Conservation (phyloP, 2,888 invertebrate species). For the Drosophila nigricruria region DNA sequence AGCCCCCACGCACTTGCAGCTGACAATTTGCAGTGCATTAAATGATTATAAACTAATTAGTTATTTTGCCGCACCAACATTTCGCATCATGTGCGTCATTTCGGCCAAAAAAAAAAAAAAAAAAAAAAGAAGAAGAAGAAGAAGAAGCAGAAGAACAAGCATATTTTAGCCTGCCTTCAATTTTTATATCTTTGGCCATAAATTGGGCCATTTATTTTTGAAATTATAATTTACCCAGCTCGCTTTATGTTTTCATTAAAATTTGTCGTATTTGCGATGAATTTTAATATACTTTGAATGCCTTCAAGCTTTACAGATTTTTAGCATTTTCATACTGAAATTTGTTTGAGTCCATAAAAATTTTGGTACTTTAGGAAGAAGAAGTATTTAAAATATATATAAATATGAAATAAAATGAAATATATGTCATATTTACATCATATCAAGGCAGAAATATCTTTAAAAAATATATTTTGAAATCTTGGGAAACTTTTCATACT, state of each 20-base stretch:
- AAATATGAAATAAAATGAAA: too few relatives aligned
- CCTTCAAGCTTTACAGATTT: too few relatives aligned
- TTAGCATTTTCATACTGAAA: too few relatives aligned
- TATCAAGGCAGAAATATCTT: too few relatives aligned
- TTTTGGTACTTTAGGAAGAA: too few relatives aligned
- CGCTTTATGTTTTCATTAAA: constrained; percentile 2
- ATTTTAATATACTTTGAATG: not conserved
- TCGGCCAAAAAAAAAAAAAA: not conserved
- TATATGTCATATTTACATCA: too few relatives aligned
- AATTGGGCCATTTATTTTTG: constrained; percentile 2
- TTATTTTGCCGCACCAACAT: constrained; percentile 37
- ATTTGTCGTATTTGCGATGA: not conserved
- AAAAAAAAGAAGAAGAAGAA: too few relatives aligned
- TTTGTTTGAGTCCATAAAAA: too few relatives aligned
- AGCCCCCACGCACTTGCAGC: constrained; percentile 12
- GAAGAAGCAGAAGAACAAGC: too few relatives aligned
- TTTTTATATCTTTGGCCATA: constrained; percentile 2
- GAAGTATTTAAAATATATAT: too few relatives aligned
- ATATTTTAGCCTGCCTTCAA: constrained; percentile 5
- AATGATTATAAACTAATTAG: constrained; percentile 78
- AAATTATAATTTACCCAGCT: not conserved
- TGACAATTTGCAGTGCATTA: constrained; percentile 69
- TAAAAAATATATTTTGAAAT: too few relatives aligned
- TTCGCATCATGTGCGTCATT: constrained; percentile 19
- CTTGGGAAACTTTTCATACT: too few relatives aligned